These are phyloP conservation scores for Drosophila rellima DNA, from an alignment of 2,888 invertebrate species.

Conservation along the genomic window DNA sequence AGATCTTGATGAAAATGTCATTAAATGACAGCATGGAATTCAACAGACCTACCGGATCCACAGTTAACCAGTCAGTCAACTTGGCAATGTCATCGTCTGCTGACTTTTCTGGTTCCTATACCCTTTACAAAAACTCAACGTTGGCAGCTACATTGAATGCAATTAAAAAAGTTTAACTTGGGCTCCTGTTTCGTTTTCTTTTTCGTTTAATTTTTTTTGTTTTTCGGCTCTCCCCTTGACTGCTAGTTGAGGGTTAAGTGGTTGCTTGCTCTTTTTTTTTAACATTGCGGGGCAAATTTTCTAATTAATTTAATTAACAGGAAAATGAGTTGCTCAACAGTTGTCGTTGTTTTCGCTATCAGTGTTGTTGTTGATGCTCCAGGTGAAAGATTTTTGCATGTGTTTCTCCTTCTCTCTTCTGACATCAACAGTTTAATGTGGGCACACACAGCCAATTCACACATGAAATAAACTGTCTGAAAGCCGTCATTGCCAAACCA, in stretches of 20 bases:
- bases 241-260: conserved; percentile 35
- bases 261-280: conserved; percentile 28
- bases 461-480: conserved; percentile 4
- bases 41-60: conserved; percentile 18
- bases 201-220: background rate
- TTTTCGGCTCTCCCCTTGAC: background rate
- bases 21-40: conserved; percentile 69
- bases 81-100: conserved; percentile 56
- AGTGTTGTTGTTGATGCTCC: conserved; percentile 37
- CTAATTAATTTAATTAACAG: conserved; percentile 81
- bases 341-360: conserved; percentile 45
- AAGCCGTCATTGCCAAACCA: conserved; percentile 20
- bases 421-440: conserved; percentile 12
- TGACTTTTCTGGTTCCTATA: background rate
- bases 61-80: conserved; percentile 41
- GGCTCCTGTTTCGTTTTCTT: conserved; percentile 1
- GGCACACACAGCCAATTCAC: background rate
- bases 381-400: conserved; percentile 57
- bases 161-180: conserved; percentile 73
- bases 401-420: background rate
- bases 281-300: conserved; percentile 36
- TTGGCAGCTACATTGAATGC: conserved; percentile 76
- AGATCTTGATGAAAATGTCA: conserved; percentile 73
- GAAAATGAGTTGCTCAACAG: conserved; percentile 75
- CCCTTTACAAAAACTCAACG: conserved; percentile 26